Evolutionary conservation across 2,113 vertebrate genomes (phyloP).

Genomic region (Sarotherodon lohbergeri): DNA sequence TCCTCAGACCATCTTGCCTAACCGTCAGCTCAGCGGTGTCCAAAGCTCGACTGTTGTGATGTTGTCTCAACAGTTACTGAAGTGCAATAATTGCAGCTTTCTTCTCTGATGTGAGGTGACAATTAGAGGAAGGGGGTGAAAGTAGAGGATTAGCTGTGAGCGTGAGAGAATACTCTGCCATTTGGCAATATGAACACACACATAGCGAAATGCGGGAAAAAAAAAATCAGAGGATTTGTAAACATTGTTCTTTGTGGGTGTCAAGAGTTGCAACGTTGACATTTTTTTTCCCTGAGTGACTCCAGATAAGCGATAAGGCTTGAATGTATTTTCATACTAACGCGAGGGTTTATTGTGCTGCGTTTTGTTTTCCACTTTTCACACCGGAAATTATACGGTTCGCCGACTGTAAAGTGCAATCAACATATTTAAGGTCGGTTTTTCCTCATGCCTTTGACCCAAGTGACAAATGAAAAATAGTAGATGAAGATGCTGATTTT

Average conservation of each 20-base stretch:
- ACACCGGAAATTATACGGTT: conserved; percentile 4
- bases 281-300: conserved; percentile 7
- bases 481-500: conserved; percentile 20
- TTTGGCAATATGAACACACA: conserved; percentile 51
- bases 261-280: conserved; percentile 38
- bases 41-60: conserved; percentile 62
- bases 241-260: conserved; percentile 46
- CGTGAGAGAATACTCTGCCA: conserved; percentile 43
- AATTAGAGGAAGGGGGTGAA: conserved; percentile 44
- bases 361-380: not conserved
- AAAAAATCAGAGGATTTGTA: conserved; percentile 24
- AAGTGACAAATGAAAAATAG: conserved; percentile 33
- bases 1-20: conserved; percentile 48
- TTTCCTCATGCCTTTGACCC: conserved; percentile 26
- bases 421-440: conserved; percentile 25
- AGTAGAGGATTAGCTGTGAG: conserved; percentile 43
- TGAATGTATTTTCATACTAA: conserved; percentile 32
- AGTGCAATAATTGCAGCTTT: conserved; percentile 76
- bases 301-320: conserved; percentile 17
- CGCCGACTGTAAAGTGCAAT: conserved; percentile 1
- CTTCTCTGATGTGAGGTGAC: conserved; percentile 65
- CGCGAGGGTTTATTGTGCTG: not conserved
- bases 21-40: conserved; percentile 54
- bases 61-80: conserved; percentile 72
- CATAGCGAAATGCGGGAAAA: not conserved